Base-by-base conservation (phyloP, 2,888 invertebrate genomes). In the Athalia cordata region DNA sequence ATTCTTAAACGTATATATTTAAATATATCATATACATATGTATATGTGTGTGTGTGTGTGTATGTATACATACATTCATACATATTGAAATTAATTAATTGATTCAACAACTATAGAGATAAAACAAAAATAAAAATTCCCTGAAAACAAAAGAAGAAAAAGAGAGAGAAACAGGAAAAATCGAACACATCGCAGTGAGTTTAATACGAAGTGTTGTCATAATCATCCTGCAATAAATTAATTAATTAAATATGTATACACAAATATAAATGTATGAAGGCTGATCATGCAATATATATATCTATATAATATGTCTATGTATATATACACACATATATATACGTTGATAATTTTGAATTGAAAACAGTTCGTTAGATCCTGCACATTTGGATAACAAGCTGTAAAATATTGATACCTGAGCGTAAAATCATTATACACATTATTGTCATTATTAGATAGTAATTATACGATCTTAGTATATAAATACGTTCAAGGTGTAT, bases 261-360 rank as follows among this genome's bases (percentile, higher is more conserved):
- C 9, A 72, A 57, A 59, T 74, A 11, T 77, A 78, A 77, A 72
- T 62, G 75, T 81, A 79, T 67, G 61, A 82, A 82, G 82, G 77
- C 82, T 82, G 82, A 82, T 79, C 81, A 82, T 78, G 29, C 29
- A 29, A 29, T 29, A 29, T 29, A 29, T 29, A 29, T 29, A 29
- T 29, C 0, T 29, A 29, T 29, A 29, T 29, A 78, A 80, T 81
- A 80, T 61, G 47, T 72, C 50, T 72, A 70, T 65, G 62, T 65
- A 68, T 78, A 78, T 78, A 78, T 79, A 57, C 29, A 2, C 29
- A 29, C 29, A 29, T 29, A 2, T 29, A 29, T 29, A 29, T 29
- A 29, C 29, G 29, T 29, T 29, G 2, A 29, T 29, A 29, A 29
- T 29, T 29, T 29, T 29, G 29, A 29, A 29, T 29, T 29, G 29